Evolutionary conservation across 2,888 invertebrate genomes (phyloP).

Genomic region (Pardosa pseudoannulata): DNA sequence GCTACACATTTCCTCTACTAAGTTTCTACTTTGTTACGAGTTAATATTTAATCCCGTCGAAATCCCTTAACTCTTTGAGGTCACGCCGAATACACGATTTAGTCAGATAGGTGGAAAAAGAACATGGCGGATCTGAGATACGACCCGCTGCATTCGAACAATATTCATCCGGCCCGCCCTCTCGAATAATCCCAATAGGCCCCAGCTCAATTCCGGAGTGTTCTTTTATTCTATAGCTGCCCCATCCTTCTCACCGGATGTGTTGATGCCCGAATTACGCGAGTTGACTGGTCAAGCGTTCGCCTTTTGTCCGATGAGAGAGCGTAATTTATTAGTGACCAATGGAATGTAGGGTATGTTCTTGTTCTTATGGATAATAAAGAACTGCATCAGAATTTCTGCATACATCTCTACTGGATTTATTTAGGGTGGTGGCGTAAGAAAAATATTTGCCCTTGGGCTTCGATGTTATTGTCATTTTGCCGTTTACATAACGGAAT

Average conservation of each 20-base stretch:
- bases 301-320: constrained; percentile 15
- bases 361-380: background rate
- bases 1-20: too few relatives aligned
- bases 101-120: background rate
- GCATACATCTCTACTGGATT: too few relatives aligned
- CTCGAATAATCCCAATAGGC: background rate
- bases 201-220: background rate
- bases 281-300: constrained; percentile 60
- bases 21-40: too few relatives aligned
- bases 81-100: too few relatives aligned
- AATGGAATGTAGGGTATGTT: background rate
- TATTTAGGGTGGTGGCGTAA: too few relatives aligned
- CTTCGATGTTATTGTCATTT: too few relatives aligned
- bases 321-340: background rate
- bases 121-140: background rate
- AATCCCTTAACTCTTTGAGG: too few relatives aligned
- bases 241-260: background rate
- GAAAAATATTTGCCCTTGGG: too few relatives aligned
- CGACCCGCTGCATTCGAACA: background rate
- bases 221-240: background rate
- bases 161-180: background rate
- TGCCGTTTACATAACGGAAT: too few relatives aligned
- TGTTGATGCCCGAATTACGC: background rate
- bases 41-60: too few relatives aligned
- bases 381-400: too few relatives aligned